phyloP scores from a whole-genome alignment of 1,140 invertebrate species.

The Cephus cinctus region DNA sequence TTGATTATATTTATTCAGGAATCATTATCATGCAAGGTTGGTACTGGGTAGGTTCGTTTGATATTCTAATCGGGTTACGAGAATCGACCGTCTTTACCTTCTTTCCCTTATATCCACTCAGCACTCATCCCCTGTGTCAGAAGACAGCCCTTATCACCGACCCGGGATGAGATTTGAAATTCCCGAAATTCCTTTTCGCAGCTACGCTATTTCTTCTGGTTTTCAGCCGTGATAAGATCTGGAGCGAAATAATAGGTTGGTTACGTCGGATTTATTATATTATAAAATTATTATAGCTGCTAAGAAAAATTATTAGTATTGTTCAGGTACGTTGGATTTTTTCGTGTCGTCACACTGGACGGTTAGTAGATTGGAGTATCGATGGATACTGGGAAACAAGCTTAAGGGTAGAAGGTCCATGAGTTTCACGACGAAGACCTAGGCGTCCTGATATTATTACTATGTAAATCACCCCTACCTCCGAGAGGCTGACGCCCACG shows the following conservation, averaged over 20 bases:
- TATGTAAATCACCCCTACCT: slow-evolving; percentile 50
- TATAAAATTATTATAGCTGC: no score
- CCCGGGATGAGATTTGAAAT: slow-evolving; percentile 9
- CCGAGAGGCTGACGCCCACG: slow-evolving; percentile 44
- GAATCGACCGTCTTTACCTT: slow-evolving; percentile 19
- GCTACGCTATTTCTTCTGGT: no score
- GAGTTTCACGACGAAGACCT: slow-evolving; percentile 12
- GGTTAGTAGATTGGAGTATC: slow-evolving; percentile 14
- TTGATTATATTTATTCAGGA: slow-evolving; percentile 40
- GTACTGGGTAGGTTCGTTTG: slow-evolving; percentile 21
- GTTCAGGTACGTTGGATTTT: no score
- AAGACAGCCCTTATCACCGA: not conserved
- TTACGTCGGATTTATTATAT: no score
- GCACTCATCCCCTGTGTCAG: no score
- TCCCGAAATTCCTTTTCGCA: slow-evolving; percentile 28
- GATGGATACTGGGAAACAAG: not conserved
- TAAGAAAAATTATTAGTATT: no score
- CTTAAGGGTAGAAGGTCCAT: not conserved
- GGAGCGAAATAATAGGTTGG: no score
- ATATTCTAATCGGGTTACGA: slow-evolving; percentile 36
- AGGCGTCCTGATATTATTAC: slow-evolving; percentile 52
- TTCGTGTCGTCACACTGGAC: no score
- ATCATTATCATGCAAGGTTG: slow-evolving; percentile 15
- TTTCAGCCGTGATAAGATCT: no score
- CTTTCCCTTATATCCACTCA: slow-evolving; percentile 2